A percentile compares a stretch with the other conserved stretches of the same genome.
Evolutionary conservation across 1,140 invertebrate species (phyloP).

Genomic region (Orius insidiosus): DNA sequence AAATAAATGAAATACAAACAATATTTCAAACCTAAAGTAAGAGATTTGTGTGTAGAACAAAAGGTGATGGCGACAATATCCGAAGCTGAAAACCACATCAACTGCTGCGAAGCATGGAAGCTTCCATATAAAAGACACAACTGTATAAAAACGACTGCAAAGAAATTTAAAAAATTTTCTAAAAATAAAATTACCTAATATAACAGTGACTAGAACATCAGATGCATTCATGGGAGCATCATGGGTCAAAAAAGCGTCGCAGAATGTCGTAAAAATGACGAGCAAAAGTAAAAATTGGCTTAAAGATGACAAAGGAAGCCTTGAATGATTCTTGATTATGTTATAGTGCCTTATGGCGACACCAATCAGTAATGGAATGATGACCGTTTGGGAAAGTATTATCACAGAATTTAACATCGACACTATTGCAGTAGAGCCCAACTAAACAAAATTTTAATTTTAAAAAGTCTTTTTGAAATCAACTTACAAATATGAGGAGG

Average conservation of each 20-base stretch:
- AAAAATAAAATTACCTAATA: too few relatives aligned
- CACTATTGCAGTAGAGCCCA: constrained; percentile 32
- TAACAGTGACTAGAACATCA: constrained; percentile 31
- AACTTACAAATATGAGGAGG: constrained; percentile 29
- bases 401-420: constrained; percentile 29
- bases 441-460: constrained; percentile 23
- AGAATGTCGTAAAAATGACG: constrained; percentile 40
- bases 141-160: constrained; percentile 35
- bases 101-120: constrained; percentile 25
- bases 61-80: constrained; percentile 35
- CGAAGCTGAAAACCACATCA: constrained; percentile 24
- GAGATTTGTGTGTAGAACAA: constrained; percentile 39
- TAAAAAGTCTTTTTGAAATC: not conserved
- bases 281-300: constrained; percentile 34
- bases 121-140: constrained; percentile 27
- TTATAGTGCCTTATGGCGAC: constrained; percentile 25
- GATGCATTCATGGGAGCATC: constrained; percentile 29
- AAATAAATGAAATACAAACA: too few relatives aligned
- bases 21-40: constrained; percentile 34
- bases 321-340: constrained; percentile 2
- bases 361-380: constrained; percentile 33
- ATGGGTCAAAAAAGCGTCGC: constrained; percentile 35
- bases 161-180: too few relatives aligned
- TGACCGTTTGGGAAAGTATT: constrained; percentile 32
- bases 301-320: constrained; percentile 27